Evolutionary conservation across 2,797 vertebrate species (phyloP), one percentile per base, ranked within the genome.

Genomic region (Paramormyrops hopkinsi): DNA sequence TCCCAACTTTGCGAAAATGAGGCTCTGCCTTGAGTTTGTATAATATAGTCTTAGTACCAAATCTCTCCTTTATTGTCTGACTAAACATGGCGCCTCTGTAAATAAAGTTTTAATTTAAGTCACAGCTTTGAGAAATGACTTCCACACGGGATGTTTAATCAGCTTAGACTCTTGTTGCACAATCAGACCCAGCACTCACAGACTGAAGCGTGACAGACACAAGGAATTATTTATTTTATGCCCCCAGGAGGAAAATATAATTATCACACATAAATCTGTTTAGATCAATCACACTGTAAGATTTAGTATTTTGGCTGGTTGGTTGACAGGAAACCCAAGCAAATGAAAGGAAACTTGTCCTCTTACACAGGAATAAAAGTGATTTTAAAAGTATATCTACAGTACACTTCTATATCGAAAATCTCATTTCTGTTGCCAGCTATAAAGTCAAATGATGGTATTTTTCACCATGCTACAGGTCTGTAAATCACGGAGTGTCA

Each of bases 31-130:
- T 56, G 54, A 56, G 54, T 79, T 44, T 89, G 88, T 79, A 92
- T 90, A 90, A 41, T 85, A 69, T 54, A 90, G 89, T 89, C 88
- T 90, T 89, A 89, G 84, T 25, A 44, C 86, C 88, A 89, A 91
- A 90, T 91, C 89, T 91, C 85, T 88, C 65, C 91, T 88, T 91
- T 91, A 89, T 50, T 90, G 85, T 69, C 85, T 88, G 90, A 91
- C 91, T 92, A 91, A 90, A 89, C 89, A 87, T 50, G 88, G 89
- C 91, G 62, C 84, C 88, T 90, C 29, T 54, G 90, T 90, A 91
- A 92, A 93, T 91, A 91, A 73, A 87, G 86, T 92, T 92, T 93
- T 92, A 91, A 93, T 92, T 92, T 91, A 86, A 89, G 82, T 91
- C 51, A 37, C 62, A 86, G 90, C 90, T 91, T 92, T 89, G 62